These are phyloP conservation scores for Euura saliciscinereae DNA, from an alignment of 1,140 invertebrate genomes.

Conservation along the genomic window DNA sequence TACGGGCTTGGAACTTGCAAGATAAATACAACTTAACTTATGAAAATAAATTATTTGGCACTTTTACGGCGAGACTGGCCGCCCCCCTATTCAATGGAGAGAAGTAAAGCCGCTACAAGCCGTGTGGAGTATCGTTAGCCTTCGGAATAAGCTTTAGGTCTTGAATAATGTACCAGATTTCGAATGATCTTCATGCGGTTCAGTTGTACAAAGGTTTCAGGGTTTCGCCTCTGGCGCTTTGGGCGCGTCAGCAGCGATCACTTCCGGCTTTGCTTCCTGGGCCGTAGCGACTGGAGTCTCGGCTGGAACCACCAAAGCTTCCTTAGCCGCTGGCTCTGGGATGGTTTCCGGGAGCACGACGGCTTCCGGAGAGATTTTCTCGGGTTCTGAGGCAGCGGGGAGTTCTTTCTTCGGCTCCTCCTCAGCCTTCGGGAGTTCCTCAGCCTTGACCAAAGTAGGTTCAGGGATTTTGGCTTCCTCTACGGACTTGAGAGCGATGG, in stretches of 20 bases:
- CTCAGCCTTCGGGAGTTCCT: background rate
- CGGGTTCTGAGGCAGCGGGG: background rate
- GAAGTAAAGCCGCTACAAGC: background rate
- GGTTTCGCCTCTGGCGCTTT: background rate
- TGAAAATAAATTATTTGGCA: constrained; percentile 5
- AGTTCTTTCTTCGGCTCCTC: background rate
- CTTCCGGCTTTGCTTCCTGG: background rate
- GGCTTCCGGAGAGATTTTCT: background rate
- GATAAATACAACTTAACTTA: constrained; percentile 7
- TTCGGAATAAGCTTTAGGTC: background rate
- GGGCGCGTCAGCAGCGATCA: background rate
- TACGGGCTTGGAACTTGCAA: constrained; percentile 20
- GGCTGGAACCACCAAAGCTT: background rate
- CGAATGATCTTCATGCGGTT: background rate
- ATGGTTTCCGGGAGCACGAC: background rate
- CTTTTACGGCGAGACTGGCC: constrained; percentile 3
- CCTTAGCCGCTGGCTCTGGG: background rate
- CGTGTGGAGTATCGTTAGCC: background rate
- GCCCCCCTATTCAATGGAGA: background rate
- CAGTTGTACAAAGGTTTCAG: background rate
- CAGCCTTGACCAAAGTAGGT: too few relatives aligned
- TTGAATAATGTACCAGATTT: background rate
- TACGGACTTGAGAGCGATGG: too few relatives aligned
- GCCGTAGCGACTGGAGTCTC: background rate
- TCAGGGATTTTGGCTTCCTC: too few relatives aligned